Evolutionary conservation across 2,888 invertebrate genomes (phyloP).

Genomic region (Apamea crenata): DNA sequence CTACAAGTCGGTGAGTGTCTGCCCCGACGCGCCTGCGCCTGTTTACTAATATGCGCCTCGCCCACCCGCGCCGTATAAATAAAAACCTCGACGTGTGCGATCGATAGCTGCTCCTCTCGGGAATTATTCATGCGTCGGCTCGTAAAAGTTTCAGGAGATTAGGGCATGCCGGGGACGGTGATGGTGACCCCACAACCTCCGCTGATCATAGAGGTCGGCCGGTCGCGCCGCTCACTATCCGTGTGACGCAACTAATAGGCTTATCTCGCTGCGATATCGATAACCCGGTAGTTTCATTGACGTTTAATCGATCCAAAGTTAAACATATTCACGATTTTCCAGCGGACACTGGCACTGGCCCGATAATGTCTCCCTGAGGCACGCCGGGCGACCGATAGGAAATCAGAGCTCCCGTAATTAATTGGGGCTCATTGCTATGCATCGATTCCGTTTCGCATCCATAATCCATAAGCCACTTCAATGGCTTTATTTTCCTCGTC

Average conservation of each 20-base stretch:
- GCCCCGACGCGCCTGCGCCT: constrained; percentile 88
- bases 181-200: constrained; percentile 69
- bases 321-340: constrained; percentile 70
- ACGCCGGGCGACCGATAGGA: constrained; percentile 72
- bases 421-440: constrained; percentile 76
- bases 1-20: constrained; percentile 96
- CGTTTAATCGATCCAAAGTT: constrained; percentile 78
- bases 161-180: constrained; percentile 78
- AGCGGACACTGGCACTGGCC: constrained; percentile 59
- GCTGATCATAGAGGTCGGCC: constrained; percentile 61
- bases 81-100: constrained; percentile 90
- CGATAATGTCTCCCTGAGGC: constrained; percentile 75
- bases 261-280: constrained; percentile 76
- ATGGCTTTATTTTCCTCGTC: constrained; percentile 67
- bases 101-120: constrained; percentile 90
- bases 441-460: constrained; percentile 72
- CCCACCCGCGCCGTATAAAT: constrained; percentile 90
- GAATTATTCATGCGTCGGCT: constrained; percentile 90
- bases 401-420: constrained; percentile 74
- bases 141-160: constrained; percentile 88
- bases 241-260: constrained; percentile 73
- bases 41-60: constrained; percentile 91
- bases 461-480: constrained; percentile 73
- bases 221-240: constrained; percentile 59
- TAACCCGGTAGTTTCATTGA: constrained; percentile 77